Conservation (phyloP, 2,888 invertebrate genomes). For the Tenodera sinensis region DNA sequence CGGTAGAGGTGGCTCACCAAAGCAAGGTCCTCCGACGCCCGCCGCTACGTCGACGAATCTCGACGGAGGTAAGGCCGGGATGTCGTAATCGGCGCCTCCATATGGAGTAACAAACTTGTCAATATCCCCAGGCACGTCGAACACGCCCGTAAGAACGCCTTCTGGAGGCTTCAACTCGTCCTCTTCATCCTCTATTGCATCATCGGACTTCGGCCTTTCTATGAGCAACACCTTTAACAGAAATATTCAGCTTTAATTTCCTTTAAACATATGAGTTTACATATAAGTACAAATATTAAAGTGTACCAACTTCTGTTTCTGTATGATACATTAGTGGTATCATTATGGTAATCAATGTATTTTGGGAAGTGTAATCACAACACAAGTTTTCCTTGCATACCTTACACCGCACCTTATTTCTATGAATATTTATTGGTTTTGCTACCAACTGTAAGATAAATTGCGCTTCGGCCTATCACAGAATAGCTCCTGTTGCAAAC, state of each 20-base stretch:
- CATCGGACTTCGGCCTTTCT: constrained; percentile 79
- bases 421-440: too few relatives aligned
- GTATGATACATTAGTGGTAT: too few relatives aligned
- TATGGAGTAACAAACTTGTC: constrained; percentile 55
- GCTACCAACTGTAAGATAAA: too few relatives aligned
- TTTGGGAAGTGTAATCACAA: too few relatives aligned
- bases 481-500: too few relatives aligned
- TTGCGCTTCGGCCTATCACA: too few relatives aligned
- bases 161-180: constrained; percentile 50
- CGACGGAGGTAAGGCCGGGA: constrained; percentile 51
- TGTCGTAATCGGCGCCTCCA: constrained; percentile 67
- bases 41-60: constrained; percentile 36
- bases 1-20: constrained; percentile 63
- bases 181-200: constrained; percentile 45
- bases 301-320: too few relatives aligned
- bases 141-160: constrained; percentile 67
- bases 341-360: too few relatives aligned
- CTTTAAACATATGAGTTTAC: too few relatives aligned
- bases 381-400: too few relatives aligned
- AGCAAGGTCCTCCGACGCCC: constrained; percentile 47
- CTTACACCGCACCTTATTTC: too few relatives aligned
- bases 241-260: constrained; percentile 38
- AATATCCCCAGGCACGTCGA: constrained; percentile 62
- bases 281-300: too few relatives aligned
- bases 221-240: constrained; percentile 84